phyloP scores from a whole-genome alignment of 1,140 invertebrate species.

The Ganaspis sp. region DNA sequence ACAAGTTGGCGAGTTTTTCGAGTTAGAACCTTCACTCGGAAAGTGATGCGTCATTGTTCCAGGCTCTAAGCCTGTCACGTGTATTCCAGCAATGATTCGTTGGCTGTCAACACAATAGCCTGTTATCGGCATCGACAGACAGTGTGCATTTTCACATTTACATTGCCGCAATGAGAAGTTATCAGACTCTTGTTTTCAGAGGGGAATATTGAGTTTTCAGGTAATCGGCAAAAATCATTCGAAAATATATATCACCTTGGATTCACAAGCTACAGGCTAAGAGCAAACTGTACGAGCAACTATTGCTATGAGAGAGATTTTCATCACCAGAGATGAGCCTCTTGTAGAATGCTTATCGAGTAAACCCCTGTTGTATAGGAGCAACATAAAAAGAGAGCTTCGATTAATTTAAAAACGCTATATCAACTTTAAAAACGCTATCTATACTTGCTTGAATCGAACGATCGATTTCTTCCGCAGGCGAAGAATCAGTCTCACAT shows the following conservation, averaged over 20 bases:
- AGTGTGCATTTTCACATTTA: neutral
- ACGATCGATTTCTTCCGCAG: neutral
- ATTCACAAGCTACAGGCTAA: too few species aligned
- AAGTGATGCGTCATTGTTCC: conserved; percentile 9
- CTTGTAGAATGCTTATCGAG: neutral
- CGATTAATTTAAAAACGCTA: conserved; percentile 4
- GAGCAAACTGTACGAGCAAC: too few species aligned
- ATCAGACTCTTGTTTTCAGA: neutral
- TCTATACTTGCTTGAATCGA: conserved; percentile 6
- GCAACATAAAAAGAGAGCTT: conserved; percentile 8
- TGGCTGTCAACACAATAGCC: conserved; percentile 2
- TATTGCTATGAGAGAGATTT: neutral
- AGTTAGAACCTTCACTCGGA: conserved; percentile 1
- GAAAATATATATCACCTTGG: too few species aligned
- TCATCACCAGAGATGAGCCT: neutral
- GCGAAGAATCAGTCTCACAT: neutral
- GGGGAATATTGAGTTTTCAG: neutral
- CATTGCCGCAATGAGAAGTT: neutral
- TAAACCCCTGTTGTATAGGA: neutral
- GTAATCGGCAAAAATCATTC: too few species aligned
- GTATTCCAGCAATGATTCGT: conserved; percentile 5
- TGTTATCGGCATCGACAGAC: conserved; percentile 1
- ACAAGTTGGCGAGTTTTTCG: conserved; percentile 4
- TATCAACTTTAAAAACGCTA: conserved; percentile 3
- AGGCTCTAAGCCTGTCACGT: conserved; percentile 1